A percentile compares a stretch with the other conserved stretches of the same genome.
Evolutionary conservation across 2,797 vertebrate genomes (phyloP).

Genomic region (Halcyon smyrnensis): DNA sequence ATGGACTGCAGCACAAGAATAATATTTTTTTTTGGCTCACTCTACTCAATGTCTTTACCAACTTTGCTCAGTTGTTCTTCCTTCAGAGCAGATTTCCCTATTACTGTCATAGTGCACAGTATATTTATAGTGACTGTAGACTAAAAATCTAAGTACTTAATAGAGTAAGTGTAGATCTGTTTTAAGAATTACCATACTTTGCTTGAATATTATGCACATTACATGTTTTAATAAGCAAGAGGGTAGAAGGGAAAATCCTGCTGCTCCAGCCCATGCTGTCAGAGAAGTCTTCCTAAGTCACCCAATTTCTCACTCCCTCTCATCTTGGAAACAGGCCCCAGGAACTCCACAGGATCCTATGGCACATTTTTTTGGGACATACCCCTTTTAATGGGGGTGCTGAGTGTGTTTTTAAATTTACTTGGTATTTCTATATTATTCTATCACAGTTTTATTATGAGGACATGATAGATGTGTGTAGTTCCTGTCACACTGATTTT

Average conservation of each 20-base stretch:
- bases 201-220: not conserved
- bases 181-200: conserved; percentile 1
- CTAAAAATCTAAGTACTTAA: conserved; percentile 28
- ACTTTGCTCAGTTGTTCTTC: not conserved
- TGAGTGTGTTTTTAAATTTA: not conserved
- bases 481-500: conserved; percentile 37
- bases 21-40: not conserved
- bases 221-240: not conserved
- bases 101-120: not conserved
- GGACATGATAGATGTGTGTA: not conserved
- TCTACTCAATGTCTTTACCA: not conserved
- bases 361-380: not conserved
- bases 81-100: not conserved
- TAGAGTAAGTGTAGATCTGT: not conserved
- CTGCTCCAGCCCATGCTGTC: not conserved
- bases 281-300: not conserved
- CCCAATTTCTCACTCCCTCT: not conserved
- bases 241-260: not conserved
- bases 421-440: not conserved
- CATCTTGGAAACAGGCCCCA: not conserved
- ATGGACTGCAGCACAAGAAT: not conserved
- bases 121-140: conserved; percentile 5
- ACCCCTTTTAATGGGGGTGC: not conserved
- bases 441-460: not conserved
- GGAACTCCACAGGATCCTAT: not conserved